A percentile compares a stretch with the other conserved stretches of the same genome.
Conservation (phyloP, 2,888 invertebrate genomes). For the Plebejus anna region DNA sequence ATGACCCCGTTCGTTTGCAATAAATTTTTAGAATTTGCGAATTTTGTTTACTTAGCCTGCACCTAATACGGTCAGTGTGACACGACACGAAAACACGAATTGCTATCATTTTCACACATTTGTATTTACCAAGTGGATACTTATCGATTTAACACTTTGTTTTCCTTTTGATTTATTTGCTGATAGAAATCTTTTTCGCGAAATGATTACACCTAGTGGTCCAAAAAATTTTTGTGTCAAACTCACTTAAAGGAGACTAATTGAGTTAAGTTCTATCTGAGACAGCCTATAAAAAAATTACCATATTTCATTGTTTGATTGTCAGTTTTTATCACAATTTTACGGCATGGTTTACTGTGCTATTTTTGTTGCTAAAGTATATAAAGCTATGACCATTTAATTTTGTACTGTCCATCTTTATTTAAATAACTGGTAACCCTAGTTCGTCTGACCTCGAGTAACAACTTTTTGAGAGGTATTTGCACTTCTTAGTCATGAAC, state of each 20-base stretch:
- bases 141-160: conserved; percentile 19
- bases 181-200: not conserved
- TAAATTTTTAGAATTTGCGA: conserved; percentile 15
- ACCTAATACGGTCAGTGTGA: conserved; percentile 38
- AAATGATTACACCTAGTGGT: conserved; percentile 10
- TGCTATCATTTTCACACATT: conserved; percentile 31
- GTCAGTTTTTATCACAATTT: not conserved
- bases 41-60: conserved; percentile 27
- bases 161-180: conserved; percentile 13
- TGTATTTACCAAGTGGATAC: not conserved
- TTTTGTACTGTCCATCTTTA: not conserved
- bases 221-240: not conserved
- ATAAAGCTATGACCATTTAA: not conserved
- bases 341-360: not conserved
- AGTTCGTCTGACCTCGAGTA: conserved; percentile 15
- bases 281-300: not conserved
- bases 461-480: conserved; percentile 9
- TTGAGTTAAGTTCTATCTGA: not conserved
- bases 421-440: conserved; percentile 17
- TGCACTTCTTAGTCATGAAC: conserved; percentile 23
- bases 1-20: conserved; percentile 10
- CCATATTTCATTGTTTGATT: not conserved
- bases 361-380: not conserved
- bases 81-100: conserved; percentile 33
- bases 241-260: not conserved